phyloP scores from a whole-genome alignment of 2,888 invertebrate genomes.

The Drosophila colorata region DNA sequence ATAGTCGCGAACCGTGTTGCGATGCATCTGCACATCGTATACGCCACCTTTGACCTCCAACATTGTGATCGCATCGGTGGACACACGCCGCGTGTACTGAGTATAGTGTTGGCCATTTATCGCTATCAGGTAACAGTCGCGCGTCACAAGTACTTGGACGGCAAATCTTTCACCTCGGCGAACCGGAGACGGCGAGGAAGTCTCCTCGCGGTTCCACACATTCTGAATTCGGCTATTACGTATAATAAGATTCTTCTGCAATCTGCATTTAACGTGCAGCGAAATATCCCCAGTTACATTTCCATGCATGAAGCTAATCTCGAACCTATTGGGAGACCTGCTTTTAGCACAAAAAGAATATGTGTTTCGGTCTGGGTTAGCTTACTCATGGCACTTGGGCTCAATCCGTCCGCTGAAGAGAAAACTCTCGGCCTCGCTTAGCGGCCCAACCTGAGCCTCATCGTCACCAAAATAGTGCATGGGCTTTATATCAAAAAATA shows the following conservation, averaged over 20 bases:
- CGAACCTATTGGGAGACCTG: slow-evolving; percentile 9
- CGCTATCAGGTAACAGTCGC: slow-evolving; percentile 87
- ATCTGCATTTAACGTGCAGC: slow-evolving; percentile 84
- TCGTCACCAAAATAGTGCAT: slow-evolving; percentile 4
- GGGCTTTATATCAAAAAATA: background rate
- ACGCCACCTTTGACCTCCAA: slow-evolving; percentile 24
- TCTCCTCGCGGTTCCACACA: slow-evolving; percentile 90
- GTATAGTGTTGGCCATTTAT: slow-evolving; percentile 90
- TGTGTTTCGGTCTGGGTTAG: background rate
- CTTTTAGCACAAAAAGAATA: background rate
- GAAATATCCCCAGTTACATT: slow-evolving; percentile 12
- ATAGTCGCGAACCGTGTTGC: slow-evolving; percentile 31
- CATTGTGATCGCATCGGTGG: slow-evolving; percentile 80
- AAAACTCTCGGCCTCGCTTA: slow-evolving; percentile 34
- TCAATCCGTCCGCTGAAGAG: slow-evolving; percentile 31
- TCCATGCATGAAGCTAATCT: slow-evolving; percentile 12
- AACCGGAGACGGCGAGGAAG: slow-evolving; percentile 61
- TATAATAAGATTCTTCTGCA: slow-evolving; percentile 12
- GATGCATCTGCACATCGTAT: slow-evolving; percentile 38
- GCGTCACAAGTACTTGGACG: slow-evolving; percentile 87
- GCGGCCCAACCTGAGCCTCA: slow-evolving; percentile 10
- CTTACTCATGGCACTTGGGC: slow-evolving; percentile 33
- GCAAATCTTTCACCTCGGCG: slow-evolving; percentile 76
- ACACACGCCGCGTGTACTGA: slow-evolving; percentile 88
- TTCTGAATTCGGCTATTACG: slow-evolving; percentile 79